Conservation (phyloP, 2,797 vertebrate species). For the Dendrocincla fuliginosa region DNA sequence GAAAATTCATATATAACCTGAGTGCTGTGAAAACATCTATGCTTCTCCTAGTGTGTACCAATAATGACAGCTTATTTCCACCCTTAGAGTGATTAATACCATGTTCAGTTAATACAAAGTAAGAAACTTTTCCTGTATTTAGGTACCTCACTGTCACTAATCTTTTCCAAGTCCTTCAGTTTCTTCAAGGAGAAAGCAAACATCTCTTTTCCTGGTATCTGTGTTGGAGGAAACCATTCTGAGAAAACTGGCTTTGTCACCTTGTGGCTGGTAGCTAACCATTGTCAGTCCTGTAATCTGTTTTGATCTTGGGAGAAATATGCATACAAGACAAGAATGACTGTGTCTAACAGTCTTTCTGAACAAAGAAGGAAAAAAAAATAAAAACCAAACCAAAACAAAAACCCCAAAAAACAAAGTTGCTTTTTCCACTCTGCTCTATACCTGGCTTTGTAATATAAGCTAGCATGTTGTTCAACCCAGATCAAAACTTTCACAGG, state of each 20-base stretch:
- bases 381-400: neutral
- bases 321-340: neutral
- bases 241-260: constrained; percentile 77
- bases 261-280: constrained; percentile 75
- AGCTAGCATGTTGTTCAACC: neutral
- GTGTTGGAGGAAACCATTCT: constrained; percentile 79
- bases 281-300: constrained; percentile 72
- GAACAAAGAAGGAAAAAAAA: neutral
- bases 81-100: neutral
- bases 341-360: neutral
- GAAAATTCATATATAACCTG: neutral
- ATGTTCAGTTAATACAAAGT: neutral
- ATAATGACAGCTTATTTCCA: neutral
- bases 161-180: constrained; percentile 65
- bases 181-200: constrained; percentile 79
- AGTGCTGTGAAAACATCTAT: neutral
- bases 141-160: constrained; percentile 45
- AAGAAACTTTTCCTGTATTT: neutral
- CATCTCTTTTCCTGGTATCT: constrained; percentile 69
- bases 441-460: neutral
- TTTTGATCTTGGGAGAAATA: constrained; percentile 80
- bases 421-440: neutral
- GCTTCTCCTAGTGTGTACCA: neutral
- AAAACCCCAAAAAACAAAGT: no score
- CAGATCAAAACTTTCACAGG: neutral